Evolutionary conservation across 2,113 vertebrate species (phyloP), one percentile per base, ranked within the genome.

Genomic region (Amphiprion ocellaris): DNA sequence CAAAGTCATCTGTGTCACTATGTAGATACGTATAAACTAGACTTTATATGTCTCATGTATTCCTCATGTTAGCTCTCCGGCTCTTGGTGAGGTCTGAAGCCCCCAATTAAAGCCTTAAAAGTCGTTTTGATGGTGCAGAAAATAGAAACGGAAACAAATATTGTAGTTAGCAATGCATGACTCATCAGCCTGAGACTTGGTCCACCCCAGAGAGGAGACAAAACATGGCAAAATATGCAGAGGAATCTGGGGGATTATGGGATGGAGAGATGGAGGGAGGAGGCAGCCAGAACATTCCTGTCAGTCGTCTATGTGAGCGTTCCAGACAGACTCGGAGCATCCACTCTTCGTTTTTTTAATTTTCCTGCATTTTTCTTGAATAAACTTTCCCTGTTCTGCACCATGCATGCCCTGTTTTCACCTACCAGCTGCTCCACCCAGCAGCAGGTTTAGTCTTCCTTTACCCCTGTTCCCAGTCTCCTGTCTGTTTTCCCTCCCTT

Each of bases 121-220:
- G 50, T 33, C 59, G n/a, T 55, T 85, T 85, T 77, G n/a, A 82
- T 44, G 67, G 2, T 49, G 70, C 53, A 74, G 60, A 85, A 79
- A 70, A 84, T 53, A 54, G 46, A 66, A 75, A 82, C 41, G 46
- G 75, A 74, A 33, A 64, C 53, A 86, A 77, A 85, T 79, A 75
- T 60, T 79, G 41, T 55, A 60, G 60, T 74, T 49, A 65, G 60
- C 33, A 71, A 82, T 77, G 55, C 69, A 59, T 86, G 84, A 93
- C 65, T 90, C 90, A 90, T 89, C 87, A 84, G 52, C 80, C 62
- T 74, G 84, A 82, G 78, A 74, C 62, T 75, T 77, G 69, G 54
- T 33, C 24, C 24, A 72, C 74, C 52, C 70, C 49, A 58, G 41
- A 66, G 75, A 76, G 56, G 49, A 73, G 69, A 81, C 54, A 65